Conservation (phyloP, 92 coral and sea anemone species). For the Ricordea florida region DNA sequence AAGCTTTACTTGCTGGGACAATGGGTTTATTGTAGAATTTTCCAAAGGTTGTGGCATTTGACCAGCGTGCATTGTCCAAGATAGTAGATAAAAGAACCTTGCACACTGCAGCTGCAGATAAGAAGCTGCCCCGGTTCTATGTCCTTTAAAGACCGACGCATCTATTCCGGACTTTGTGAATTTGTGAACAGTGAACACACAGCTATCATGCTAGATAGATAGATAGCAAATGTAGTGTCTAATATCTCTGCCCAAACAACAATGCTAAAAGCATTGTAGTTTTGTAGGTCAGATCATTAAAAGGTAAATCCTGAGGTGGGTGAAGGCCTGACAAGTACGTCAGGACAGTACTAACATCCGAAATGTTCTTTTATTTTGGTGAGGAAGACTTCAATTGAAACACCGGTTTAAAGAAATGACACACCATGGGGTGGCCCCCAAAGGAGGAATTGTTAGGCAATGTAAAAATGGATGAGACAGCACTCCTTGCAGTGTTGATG, state of each 20-base stretch:
- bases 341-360: constrained; percentile 38
- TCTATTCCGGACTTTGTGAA: constrained; percentile 3
- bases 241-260: constrained; percentile 35
- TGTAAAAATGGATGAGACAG: neutral
- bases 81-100: neutral
- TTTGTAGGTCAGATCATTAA: constrained; percentile 3
- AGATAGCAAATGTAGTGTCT: constrained; percentile 20
- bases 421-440: constrained; percentile 13
- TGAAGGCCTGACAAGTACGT: neutral
- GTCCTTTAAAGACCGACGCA: constrained; percentile 6
- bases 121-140: constrained; percentile 30
- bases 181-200: constrained; percentile 29
- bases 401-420: constrained; percentile 9
- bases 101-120: neutral
- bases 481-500: constrained; percentile 52
- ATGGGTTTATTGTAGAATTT: too few relatives aligned
- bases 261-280: constrained; percentile 17
- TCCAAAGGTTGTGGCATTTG: neutral
- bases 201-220: neutral
- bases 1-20: too few relatives aligned
- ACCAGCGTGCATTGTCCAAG: constrained; percentile 17
- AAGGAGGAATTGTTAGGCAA: constrained; percentile 1
- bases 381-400: constrained; percentile 14
- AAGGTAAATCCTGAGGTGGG: constrained; percentile 22
- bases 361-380: constrained; percentile 22